Conservation (phyloP, 2,797 vertebrate species). For the Gila robusta region DNA sequence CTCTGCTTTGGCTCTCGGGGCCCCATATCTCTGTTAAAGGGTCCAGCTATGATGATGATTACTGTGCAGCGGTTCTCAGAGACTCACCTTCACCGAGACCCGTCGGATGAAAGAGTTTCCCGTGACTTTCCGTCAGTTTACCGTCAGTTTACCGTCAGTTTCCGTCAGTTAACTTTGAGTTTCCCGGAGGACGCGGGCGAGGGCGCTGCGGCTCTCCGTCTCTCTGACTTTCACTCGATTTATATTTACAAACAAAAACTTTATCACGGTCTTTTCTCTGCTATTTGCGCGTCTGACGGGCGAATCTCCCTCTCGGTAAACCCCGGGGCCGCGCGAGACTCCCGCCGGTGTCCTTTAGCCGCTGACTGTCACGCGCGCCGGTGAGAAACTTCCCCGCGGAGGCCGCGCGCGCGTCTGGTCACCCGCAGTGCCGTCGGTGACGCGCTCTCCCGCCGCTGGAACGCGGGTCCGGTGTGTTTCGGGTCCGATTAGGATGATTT, state of each 20-base stretch:
- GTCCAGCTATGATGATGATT: no score
- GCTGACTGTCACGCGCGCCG: constrained; percentile 13
- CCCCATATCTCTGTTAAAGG: no score
- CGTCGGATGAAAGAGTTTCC: neutral
- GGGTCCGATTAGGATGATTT: neutral
- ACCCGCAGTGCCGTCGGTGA: neutral
- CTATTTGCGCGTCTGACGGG: neutral
- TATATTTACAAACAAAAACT: neutral
- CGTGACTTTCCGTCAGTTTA: no score
- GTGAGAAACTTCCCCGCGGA: constrained; percentile 26
- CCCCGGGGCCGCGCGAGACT: neutral
- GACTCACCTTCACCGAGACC: constrained; percentile 28
- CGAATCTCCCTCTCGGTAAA: neutral
- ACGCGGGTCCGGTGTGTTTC: neutral
- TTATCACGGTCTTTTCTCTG: neutral
- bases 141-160: no score
- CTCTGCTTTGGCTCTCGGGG: no score
- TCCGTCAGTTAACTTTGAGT: no score
- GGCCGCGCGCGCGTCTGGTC: constrained; percentile 38
- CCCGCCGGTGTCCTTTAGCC: constrained; percentile 10
- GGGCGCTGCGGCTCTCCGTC: neutral
- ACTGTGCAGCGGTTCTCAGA: no score
- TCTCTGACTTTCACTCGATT: neutral
- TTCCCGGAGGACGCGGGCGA: constrained; percentile 19
- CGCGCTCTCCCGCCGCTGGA: neutral